Evolutionary conservation across 1,140 invertebrate species (phyloP).

Genomic region (Lepidurus couesii): DNA sequence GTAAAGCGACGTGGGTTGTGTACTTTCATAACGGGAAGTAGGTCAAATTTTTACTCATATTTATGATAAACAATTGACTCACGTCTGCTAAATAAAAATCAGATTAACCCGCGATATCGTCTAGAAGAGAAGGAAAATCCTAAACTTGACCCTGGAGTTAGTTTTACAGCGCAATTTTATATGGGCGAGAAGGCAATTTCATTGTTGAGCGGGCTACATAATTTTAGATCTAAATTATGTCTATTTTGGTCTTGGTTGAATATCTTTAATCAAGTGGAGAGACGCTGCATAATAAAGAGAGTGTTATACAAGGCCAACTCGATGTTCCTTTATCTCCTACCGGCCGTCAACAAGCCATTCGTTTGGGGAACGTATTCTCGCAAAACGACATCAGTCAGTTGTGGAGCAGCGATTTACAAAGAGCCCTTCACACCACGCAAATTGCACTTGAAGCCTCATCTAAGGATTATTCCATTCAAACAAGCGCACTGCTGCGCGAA

Average conservation of each 20-base stretch:
- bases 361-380: not conserved
- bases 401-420: slow-evolving; percentile 31
- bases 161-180: too few species aligned
- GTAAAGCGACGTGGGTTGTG: too few species aligned
- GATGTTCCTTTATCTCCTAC: slow-evolving; percentile 30
- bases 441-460: not conserved
- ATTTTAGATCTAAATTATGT: not conserved
- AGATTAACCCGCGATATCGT: too few species aligned
- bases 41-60: too few species aligned
- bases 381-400: slow-evolving; percentile 6
- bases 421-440: slow-evolving; percentile 27
- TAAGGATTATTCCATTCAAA: not conserved
- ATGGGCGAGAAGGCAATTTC: too few species aligned
- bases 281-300: slow-evolving; percentile 30
- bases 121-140: too few species aligned
- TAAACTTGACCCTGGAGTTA: too few species aligned
- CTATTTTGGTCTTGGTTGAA: not conserved
- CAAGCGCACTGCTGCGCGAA: slow-evolving; percentile 23
- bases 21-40: too few species aligned
- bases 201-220: not conserved
- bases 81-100: too few species aligned
- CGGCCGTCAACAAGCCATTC: slow-evolving; percentile 24
- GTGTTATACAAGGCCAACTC: slow-evolving; percentile 32
- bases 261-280: slow-evolving; percentile 26
- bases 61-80: too few species aligned